Conservation (phyloP, 2,797 vertebrate species). For the Syngnathus rostellatus region DNA sequence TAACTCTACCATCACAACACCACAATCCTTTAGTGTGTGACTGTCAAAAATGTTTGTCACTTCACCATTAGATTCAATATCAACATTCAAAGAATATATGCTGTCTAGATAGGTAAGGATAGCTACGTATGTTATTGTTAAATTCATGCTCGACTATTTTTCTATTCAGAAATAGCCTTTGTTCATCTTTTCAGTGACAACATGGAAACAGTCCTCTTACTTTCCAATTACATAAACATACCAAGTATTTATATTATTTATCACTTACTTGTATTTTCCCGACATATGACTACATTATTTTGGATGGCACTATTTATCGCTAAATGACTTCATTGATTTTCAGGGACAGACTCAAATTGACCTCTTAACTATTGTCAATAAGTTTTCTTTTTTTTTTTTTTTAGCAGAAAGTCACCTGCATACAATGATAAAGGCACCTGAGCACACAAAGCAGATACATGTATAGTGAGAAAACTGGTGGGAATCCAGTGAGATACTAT, state of each 20-base stretch:
- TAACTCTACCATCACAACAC: slow-evolving; percentile 32
- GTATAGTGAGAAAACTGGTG: slow-evolving; percentile 8
- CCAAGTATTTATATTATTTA: not conserved
- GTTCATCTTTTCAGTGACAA: not conserved
- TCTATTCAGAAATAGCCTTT: not conserved
- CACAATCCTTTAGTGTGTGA: not conserved
- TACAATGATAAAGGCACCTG: not conserved
- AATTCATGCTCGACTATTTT: not conserved
- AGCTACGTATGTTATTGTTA: not conserved
- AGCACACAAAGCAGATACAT: not conserved
- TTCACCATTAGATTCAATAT: slow-evolving; percentile 7
- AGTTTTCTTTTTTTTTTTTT: not conserved
- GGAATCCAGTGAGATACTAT: slow-evolving; percentile 17
- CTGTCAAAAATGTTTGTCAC: slow-evolving; percentile 12
- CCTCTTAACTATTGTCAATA: not conserved
- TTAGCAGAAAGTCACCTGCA: not conserved
- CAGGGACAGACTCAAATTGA: not conserved
- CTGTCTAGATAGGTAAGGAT: not conserved
- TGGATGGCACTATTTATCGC: not conserved
- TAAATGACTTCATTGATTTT: not conserved
- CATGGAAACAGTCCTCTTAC: not conserved
- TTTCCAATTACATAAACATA: not conserved
- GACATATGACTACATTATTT: not conserved
- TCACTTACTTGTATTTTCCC: not conserved
- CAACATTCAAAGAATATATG: slow-evolving; percentile 21